phyloP scores from a whole-genome alignment of 2,797 vertebrate species.

The Sternarchorhynchus goeldii region DNA sequence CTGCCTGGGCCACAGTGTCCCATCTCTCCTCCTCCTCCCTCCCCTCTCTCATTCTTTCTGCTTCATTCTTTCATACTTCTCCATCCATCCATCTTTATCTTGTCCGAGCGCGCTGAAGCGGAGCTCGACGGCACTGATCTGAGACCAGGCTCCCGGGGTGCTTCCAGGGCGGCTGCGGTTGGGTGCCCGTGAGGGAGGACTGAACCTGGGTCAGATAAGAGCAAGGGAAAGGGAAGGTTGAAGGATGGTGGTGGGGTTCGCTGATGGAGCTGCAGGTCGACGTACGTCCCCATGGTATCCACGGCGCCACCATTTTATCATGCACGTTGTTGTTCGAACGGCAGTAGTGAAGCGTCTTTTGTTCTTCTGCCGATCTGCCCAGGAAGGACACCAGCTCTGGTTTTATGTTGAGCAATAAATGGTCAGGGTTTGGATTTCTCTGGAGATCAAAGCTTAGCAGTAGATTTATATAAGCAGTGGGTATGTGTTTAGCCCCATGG shows the following conservation, averaged over 20 bases:
- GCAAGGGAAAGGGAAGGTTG: constrained; percentile 32
- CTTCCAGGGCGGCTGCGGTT: constrained; percentile 8
- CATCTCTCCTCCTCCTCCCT: constrained; percentile 33
- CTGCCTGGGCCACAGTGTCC: constrained; percentile 35
- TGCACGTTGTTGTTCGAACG: not conserved
- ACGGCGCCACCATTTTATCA: not conserved
- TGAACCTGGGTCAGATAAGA: not conserved
- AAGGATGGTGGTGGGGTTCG: constrained; percentile 20
- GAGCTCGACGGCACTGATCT: constrained; percentile 14
- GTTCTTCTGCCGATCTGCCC: not conserved
- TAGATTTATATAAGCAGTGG: not conserved
- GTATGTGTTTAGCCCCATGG: not conserved
- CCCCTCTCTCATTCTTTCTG: constrained; percentile 41
- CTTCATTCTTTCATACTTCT: constrained; percentile 49
- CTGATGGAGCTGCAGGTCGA: constrained; percentile 34
- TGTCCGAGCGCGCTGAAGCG: constrained; percentile 11
- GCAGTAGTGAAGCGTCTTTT: not conserved
- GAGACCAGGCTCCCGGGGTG: not conserved
- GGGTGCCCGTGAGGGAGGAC: no score
- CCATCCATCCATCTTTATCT: constrained; percentile 36
- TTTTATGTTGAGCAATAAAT: constrained; percentile 4
- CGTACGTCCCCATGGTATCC: not conserved
- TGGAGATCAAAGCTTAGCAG: not conserved
- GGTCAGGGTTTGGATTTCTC: not conserved
- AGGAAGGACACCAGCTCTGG: not conserved